Evolutionary conservation across 92 coral and sea anemone species (phyloP).

Genomic region (Heteractis magnifica): DNA sequence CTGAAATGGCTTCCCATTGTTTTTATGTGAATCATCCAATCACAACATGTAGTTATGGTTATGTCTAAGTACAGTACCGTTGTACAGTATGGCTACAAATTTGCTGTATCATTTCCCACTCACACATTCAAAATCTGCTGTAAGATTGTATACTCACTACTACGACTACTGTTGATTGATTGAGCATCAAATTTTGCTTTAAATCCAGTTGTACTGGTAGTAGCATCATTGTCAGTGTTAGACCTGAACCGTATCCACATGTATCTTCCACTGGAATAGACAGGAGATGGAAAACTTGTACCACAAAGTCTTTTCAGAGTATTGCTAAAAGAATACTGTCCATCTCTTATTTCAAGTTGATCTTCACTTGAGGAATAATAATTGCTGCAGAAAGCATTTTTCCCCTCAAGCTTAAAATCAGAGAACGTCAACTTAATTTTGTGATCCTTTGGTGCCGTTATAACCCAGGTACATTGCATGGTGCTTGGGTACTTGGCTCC

Average conservation of each 20-base stretch:
- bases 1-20: no score
- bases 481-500: slow-evolving; percentile 24
- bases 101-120: no score
- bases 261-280: slow-evolving; percentile 32
- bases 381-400: background rate
- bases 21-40: no score
- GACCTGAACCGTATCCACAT: slow-evolving; percentile 45
- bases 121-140: no score
- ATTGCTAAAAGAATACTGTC: background rate
- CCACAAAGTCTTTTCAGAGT: slow-evolving; percentile 4
- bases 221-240: slow-evolving; percentile 1
- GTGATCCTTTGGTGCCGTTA: slow-evolving; percentile 3
- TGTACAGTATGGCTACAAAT: no score
- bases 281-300: background rate
- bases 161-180: no score
- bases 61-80: no score
- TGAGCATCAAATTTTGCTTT: background rate
- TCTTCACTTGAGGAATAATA: slow-evolving; percentile 1
- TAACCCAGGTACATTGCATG: slow-evolving; percentile 34
- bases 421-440: slow-evolving; percentile 4
- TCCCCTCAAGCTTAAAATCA: background rate
- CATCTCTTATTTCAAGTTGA: slow-evolving; percentile 8
- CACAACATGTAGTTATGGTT: no score
- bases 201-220: background rate
- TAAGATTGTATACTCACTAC: no score